Conservation (phyloP, 2,888 invertebrate genomes). For the Rhabditoides inermis region DNA sequence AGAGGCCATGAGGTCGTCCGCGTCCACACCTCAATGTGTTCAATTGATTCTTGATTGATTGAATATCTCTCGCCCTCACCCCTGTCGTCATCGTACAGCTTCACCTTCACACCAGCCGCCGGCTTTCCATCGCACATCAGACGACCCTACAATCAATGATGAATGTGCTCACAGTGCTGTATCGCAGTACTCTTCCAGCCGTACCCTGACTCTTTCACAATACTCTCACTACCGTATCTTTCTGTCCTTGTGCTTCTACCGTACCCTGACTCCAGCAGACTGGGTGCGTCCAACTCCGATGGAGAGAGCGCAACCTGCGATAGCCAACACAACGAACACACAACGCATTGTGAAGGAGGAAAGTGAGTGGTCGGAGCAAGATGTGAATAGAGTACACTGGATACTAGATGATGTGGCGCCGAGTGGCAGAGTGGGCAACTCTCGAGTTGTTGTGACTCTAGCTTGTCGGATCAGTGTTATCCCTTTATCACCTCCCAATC, state of each 20-base stretch:
- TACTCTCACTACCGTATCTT: neutral
- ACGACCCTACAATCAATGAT: slow-evolving; percentile 1
- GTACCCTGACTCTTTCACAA: neutral
- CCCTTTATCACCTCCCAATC: too few species aligned
- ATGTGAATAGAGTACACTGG: neutral
- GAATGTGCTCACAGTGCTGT: too few species aligned
- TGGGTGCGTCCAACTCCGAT: slow-evolving; percentile 6
- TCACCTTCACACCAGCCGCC: slow-evolving; percentile 23
- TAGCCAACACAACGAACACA: slow-evolving; percentile 1
- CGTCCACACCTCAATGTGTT: slow-evolving; percentile 11
- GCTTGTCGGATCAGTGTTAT: too few species aligned
- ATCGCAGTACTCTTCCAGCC: neutral
- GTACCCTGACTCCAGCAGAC: slow-evolving; percentile 7
- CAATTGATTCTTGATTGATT: slow-evolving; percentile 1
- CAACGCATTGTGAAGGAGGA: slow-evolving; percentile 1
- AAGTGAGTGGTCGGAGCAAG: neutral
- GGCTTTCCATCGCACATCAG: slow-evolving; percentile 27
- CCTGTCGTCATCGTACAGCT: slow-evolving; percentile 30
- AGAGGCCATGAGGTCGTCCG: slow-evolving; percentile 18
- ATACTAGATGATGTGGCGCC: neutral
- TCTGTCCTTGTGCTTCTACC: neutral
- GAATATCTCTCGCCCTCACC: slow-evolving; percentile 7
- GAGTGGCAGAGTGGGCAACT: neutral
- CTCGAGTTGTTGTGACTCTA: neutral
- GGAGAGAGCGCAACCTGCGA: neutral